Evolutionary conservation across 1,140 invertebrate species (phyloP).

Genomic region (Plodia interpunctella): DNA sequence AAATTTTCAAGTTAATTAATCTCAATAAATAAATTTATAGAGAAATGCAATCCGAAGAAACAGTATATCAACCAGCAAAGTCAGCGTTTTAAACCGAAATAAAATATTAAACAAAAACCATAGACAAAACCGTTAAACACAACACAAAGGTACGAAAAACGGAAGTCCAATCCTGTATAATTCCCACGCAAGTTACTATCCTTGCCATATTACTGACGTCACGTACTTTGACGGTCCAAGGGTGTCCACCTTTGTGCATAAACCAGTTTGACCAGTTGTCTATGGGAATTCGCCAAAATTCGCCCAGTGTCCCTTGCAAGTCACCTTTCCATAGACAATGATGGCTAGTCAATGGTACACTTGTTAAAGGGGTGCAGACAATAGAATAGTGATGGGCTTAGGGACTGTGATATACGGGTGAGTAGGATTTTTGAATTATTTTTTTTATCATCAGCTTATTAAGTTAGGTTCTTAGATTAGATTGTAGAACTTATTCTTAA

Average conservation of each 20-base stretch:
- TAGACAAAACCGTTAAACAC: neutral
- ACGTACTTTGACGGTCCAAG: constrained; percentile 44
- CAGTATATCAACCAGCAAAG: too few relatives aligned
- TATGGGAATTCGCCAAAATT: constrained; percentile 50
- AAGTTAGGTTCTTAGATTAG: constrained; percentile 8
- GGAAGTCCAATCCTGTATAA: constrained; percentile 7
- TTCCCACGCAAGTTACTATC: constrained; percentile 45
- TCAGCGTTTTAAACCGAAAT: too few relatives aligned
- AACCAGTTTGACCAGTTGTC: constrained; percentile 59
- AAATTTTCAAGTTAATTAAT: too few relatives aligned
- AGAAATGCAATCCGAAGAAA: too few relatives aligned
- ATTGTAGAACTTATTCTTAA: too few relatives aligned
- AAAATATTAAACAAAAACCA: too few relatives aligned
- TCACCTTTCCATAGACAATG: constrained; percentile 18
- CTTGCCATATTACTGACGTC: constrained; percentile 37
- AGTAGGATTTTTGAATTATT: neutral
- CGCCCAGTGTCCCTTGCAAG: constrained; percentile 30
- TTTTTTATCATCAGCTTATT: neutral
- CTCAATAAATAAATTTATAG: too few relatives aligned
- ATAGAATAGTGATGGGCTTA: neutral
- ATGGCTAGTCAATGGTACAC: constrained; percentile 14
- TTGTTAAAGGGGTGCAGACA: constrained; percentile 21
- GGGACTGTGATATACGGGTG: neutral
- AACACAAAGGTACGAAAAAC: constrained; percentile 1
- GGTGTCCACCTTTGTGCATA: constrained; percentile 45